These are phyloP conservation scores for Stratiolaelaps scimitus DNA, from an alignment of 1,140 invertebrate species.

Conservation along the genomic window DNA sequence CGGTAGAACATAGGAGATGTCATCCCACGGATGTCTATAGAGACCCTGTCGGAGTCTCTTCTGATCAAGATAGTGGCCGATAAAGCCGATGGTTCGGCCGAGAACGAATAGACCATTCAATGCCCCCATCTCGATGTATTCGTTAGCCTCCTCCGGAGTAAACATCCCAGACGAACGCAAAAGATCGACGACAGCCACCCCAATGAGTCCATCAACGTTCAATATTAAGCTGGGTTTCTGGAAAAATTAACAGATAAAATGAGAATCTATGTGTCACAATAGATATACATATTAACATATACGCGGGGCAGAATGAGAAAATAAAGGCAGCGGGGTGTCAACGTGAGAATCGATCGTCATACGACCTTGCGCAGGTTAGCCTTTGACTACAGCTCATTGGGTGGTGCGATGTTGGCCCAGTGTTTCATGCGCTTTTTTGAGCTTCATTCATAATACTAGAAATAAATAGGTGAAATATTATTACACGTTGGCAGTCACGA, in stretches of 20 bases:
- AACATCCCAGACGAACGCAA: slow-evolving; percentile 81
- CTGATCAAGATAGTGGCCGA: slow-evolving; percentile 97
- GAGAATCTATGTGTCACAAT: no score
- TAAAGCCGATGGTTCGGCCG: slow-evolving; percentile 94
- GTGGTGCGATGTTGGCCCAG: no score
- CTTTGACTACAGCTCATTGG: no score
- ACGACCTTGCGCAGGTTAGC: no score
- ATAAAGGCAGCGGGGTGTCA: no score
- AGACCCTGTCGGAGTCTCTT: slow-evolving; percentile 95
- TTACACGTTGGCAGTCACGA: no score
- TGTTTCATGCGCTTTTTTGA: slow-evolving; percentile 26
- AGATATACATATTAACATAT: no score
- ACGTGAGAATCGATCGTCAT: no score
- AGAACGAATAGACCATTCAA: slow-evolving; percentile 97
- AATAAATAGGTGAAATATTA: neutral
- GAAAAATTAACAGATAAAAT: slow-evolving; percentile 30
- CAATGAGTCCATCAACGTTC: slow-evolving; percentile 97
- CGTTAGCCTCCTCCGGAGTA: slow-evolving; percentile 89
- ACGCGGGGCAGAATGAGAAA: no score
- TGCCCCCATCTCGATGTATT: slow-evolving; percentile 93
- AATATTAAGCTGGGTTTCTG: slow-evolving; percentile 95
- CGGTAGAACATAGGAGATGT: slow-evolving; percentile 93
- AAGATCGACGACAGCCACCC: slow-evolving; percentile 91
- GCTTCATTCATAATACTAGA: neutral
- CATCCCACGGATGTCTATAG: slow-evolving; percentile 99